Conservation (phyloP, 2,797 vertebrate genomes). For the Macropodus opercularis region DNA sequence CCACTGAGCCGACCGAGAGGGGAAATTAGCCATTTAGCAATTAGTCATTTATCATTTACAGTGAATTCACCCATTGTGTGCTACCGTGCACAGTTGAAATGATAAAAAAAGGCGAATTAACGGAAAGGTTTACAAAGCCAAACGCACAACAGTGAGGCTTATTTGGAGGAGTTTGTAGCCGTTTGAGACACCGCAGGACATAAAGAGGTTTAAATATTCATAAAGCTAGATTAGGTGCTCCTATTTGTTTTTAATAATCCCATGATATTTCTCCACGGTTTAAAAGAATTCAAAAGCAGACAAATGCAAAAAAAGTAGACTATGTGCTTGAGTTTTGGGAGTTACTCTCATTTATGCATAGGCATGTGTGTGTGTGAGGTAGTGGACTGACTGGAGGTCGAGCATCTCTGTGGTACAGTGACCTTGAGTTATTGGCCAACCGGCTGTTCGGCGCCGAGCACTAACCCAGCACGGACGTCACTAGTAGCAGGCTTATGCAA, state of each 20-base stretch:
- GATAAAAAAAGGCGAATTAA: constrained; percentile 19
- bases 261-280: constrained; percentile 7
- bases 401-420: constrained; percentile 54
- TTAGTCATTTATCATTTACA: constrained; percentile 63
- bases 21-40: constrained; percentile 60
- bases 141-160: constrained; percentile 14
- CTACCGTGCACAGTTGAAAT: constrained; percentile 4
- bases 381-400: constrained; percentile 40
- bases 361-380: constrained; percentile 51
- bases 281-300: constrained; percentile 12
- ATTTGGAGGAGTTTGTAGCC: constrained; percentile 33
- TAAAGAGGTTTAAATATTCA: constrained; percentile 48
- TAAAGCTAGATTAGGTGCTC: constrained; percentile 35
- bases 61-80: constrained; percentile 17
- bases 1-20: constrained; percentile 37
- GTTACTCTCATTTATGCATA: constrained; percentile 62
- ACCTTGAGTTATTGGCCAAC: constrained; percentile 69
- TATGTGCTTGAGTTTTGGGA: constrained; percentile 21
- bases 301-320: constrained; percentile 3
- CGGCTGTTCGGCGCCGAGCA: constrained; percentile 54
- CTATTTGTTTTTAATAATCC: constrained; percentile 40
- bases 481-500: constrained; percentile 54
- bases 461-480: constrained; percentile 70
- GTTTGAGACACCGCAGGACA: constrained; percentile 37
- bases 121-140: background rate